Conservation (phyloP, 2,888 invertebrate species). For the Athetis lepigone region DNA sequence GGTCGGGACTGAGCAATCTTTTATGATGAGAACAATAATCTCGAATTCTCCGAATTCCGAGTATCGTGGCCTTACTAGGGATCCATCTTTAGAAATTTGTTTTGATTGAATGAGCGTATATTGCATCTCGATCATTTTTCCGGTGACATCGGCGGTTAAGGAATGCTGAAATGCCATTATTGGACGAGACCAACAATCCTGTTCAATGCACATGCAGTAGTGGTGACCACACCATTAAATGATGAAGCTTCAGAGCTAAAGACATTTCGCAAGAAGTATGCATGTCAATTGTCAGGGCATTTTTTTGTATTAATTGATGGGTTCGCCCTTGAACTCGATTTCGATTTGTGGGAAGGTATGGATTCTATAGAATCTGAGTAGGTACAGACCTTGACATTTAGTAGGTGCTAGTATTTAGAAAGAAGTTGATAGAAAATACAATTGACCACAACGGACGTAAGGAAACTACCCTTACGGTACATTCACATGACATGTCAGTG, state of each 20-base stretch:
- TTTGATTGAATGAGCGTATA: slow-evolving; percentile 17
- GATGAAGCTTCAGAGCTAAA: not conserved
- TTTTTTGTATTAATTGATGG: slow-evolving; percentile 7
- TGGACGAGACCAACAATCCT: slow-evolving; percentile 5
- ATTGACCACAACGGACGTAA: not conserved
- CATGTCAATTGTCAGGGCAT: not conserved
- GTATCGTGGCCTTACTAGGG: not conserved
- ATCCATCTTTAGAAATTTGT: slow-evolving; percentile 9
- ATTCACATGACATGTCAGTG: slow-evolving; percentile 1
- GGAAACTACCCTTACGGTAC: not conserved
- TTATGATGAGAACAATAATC: slow-evolving; percentile 20
- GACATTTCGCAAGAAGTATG: slow-evolving; percentile 1
- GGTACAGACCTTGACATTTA: slow-evolving; percentile 2
- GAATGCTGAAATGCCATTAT: slow-evolving; percentile 17
- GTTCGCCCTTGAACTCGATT: slow-evolving; percentile 9
- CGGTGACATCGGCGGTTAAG: not conserved
- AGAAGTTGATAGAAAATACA: not conserved
- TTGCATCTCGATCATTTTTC: slow-evolving; percentile 12
- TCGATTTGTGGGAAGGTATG: not conserved
- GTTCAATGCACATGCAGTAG: not conserved
- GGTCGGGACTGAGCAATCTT: not conserved
- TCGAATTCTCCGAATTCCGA: not conserved
- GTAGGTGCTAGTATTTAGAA: not conserved
- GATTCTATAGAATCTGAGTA: not conserved
- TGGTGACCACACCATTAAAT: slow-evolving; percentile 2